Percentiles rank a stretch among this genome's conserved stretches.
Evolutionary conservation across 2,113 vertebrate species (phyloP).

Genomic region (Electrona antarctica): DNA sequence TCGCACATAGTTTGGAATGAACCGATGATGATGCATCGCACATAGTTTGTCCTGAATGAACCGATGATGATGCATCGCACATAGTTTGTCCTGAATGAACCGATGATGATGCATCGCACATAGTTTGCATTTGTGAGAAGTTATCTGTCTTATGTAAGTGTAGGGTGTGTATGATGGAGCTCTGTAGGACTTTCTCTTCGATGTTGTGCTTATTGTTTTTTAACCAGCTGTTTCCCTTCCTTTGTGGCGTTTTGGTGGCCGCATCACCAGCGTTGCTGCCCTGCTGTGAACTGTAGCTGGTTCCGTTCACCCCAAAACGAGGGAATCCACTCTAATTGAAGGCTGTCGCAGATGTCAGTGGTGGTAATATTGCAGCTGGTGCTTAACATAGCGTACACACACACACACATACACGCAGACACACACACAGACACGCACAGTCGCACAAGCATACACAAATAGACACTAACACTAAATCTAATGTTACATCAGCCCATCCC

Average conservation of each 20-base stretch:
- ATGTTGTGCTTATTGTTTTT: neutral
- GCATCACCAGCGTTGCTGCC: neutral
- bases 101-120: too few relatives aligned
- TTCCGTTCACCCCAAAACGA: neutral
- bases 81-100: too few relatives aligned
- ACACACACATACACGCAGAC: neutral
- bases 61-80: neutral
- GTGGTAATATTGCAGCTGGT: slow-evolving; percentile 31
- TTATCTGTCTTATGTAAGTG: neutral
- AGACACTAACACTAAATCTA: slow-evolving; percentile 37
- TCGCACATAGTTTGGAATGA: too few relatives aligned
- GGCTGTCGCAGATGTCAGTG: slow-evolving; percentile 14
- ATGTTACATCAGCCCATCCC: slow-evolving; percentile 29
- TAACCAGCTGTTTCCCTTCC: slow-evolving; percentile 20
- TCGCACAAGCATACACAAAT: neutral
- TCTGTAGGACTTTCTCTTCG: neutral
- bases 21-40: neutral
- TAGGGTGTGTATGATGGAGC: neutral
- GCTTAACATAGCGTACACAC: slow-evolving; percentile 18
- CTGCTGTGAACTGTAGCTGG: neutral
- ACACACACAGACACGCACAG: neutral
- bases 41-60: too few relatives aligned
- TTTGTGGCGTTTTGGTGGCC: slow-evolving; percentile 23
- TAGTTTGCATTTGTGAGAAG: neutral
- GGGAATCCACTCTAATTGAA: slow-evolving; percentile 34